Base-by-base conservation (phyloP, 2,113 vertebrate species). In the Cyprinodon variegatus region DNA sequence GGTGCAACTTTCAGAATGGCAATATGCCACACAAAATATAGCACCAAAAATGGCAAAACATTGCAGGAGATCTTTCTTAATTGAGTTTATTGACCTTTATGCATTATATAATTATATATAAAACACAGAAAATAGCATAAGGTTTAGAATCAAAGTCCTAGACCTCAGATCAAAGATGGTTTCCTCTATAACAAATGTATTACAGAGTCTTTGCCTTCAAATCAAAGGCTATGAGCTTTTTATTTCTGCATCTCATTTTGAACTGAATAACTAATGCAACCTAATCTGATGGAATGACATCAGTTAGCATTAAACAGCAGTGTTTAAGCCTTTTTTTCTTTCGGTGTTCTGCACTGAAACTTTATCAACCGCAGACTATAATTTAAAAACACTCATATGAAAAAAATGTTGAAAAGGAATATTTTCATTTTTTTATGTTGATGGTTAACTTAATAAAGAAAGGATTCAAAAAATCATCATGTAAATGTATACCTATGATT, bases 171-270 rank as follows among this genome's bases (percentile, higher is more conserved):
- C 74, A 70, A 38, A 76, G 64, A 59, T 57, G 66, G 53, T 69
- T 76, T 46, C 59, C 76, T 76, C 67, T 60, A 66, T 80, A 64
- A 65, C 78, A 36, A 71, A 81, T 67, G 79, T 86, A 72, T 68
- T 45, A 79, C 61, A 43, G 77, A n/a, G 50, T n/a, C 74, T 85
- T 87, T 86, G 90, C 79, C 89, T 74, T 14, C 70, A 46, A 76
- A 74, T 79, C 66, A 82, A 77, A 84, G 81, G 77, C 88, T 79
- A 71, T 48, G 72, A 89, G 85, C 90, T 89, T 86, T 92, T 91
- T 89, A 90, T 89, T 89, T 84, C 88, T 91, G 84, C 84, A 87
- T 86, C 76, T 87, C 81, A 88, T 92, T 91, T 84, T 84, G 83
- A 60, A 36, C 79, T 80, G 81, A 86, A 64, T 88, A 83, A 89